Percentiles rank a stretch among this genome's conserved stretches.
phyloP scores from a whole-genome alignment of 2,888 invertebrate species.

The Leucophora obtusa region DNA sequence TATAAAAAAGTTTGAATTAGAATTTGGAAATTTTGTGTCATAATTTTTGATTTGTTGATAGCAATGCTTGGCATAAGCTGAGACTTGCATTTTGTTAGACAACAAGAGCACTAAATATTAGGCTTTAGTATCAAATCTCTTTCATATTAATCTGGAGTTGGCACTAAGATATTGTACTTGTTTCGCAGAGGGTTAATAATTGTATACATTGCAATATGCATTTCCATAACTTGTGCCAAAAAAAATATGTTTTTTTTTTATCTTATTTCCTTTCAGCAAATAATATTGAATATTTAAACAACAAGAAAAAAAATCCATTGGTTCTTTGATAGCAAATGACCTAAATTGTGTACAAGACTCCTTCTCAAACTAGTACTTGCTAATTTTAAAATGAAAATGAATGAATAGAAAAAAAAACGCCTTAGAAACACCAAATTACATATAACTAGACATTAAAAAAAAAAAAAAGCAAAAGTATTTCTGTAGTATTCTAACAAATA shows the following conservation, averaged over 20 bases:
- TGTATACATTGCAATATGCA: constrained; percentile 16
- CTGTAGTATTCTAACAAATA: not conserved
- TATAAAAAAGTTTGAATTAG: too few relatives aligned
- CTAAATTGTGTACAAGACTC: constrained; percentile 44
- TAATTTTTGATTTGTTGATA: too few relatives aligned
- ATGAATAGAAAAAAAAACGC: constrained; percentile 25
- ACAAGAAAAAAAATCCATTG: constrained; percentile 30
- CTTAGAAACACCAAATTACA: constrained; percentile 36
- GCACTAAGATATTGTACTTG: too few relatives aligned
- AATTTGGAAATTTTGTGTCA: too few relatives aligned
- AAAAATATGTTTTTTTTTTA: constrained; percentile 41
- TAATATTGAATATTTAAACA: constrained; percentile 33
- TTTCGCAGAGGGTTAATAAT: not conserved
- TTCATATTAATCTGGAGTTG: not conserved
- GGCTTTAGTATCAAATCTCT: too few relatives aligned
- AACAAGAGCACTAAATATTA: too few relatives aligned
- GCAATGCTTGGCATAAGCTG: too few relatives aligned
- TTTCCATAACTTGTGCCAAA: constrained; percentile 47
- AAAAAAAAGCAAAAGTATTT: not conserved
- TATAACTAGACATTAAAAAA: constrained; percentile 14
- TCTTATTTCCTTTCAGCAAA: constrained; percentile 52
- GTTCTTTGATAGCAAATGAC: constrained; percentile 57
- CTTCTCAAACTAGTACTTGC: constrained; percentile 34
- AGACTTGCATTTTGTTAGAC: too few relatives aligned
- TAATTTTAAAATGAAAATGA: constrained; percentile 39